phyloP scores from a whole-genome alignment of 2,113 vertebrate genomes.

The Harpagus bidentatus region DNA sequence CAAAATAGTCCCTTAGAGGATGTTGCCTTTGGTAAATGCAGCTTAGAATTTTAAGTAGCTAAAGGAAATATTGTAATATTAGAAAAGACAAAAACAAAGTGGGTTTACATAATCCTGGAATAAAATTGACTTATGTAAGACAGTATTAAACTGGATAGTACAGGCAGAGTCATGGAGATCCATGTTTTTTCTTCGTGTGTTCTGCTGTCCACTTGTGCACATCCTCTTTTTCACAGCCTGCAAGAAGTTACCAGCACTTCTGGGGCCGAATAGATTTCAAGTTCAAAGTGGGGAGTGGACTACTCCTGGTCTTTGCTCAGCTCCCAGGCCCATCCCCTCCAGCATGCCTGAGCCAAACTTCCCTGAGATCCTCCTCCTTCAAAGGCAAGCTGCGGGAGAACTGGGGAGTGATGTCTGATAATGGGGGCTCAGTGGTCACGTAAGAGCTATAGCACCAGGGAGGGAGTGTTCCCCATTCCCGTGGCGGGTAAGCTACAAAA shows the following conservation, averaged over 20 bases:
- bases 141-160: neutral
- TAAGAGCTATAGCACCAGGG: neutral
- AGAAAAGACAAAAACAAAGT: neutral
- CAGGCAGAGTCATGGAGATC: neutral
- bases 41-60: neutral
- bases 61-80: neutral
- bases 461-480: neutral
- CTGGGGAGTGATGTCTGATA: neutral
- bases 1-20: neutral
- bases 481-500: too few relatives aligned
- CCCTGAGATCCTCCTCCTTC: neutral
- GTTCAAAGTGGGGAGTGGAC: neutral
- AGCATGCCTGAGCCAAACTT: neutral
- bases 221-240: neutral
- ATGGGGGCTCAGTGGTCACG: accelerated
- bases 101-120: neutral
- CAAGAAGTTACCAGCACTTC: neutral
- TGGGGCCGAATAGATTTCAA: neutral
- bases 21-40: neutral
- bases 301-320: neutral
- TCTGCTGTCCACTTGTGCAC: neutral
- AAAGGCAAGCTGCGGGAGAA: neutral
- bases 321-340: neutral
- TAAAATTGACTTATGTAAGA: neutral
- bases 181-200: neutral